Percentiles rank a stretch among this genome's conserved stretches.
These are phyloP conservation scores for Phymastichus coffea DNA, from an alignment of 1,140 invertebrate genomes.

Conservation along the genomic window DNA sequence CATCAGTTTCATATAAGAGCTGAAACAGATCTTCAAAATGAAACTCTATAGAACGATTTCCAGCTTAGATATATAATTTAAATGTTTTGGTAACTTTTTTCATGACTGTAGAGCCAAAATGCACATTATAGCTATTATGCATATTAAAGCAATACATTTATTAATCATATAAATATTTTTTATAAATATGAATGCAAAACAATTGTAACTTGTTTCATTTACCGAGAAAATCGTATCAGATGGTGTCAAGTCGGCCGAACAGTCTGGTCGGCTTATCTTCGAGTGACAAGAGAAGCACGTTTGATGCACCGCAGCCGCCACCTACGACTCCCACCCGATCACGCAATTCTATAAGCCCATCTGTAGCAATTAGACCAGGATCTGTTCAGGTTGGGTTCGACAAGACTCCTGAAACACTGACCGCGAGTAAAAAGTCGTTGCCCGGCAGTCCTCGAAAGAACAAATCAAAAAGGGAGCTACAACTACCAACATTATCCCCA, in stretches of 20 bases:
- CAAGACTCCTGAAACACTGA: constrained; percentile 45
- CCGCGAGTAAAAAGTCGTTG: constrained; percentile 31
- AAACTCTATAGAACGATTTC: too few species aligned
- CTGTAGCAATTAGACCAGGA: constrained; percentile 37
- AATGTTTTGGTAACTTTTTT: too few species aligned
- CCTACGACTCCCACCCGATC: constrained; percentile 37
- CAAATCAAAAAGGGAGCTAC: constrained; percentile 32
- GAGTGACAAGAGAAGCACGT: neutral
- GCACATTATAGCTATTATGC: too few species aligned
- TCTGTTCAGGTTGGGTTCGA: constrained; percentile 42
- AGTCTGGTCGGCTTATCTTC: neutral
- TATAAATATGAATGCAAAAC: too few species aligned
- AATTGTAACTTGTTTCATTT: too few species aligned
- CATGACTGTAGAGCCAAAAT: too few species aligned
- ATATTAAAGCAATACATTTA: too few species aligned
- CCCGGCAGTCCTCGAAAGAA: constrained; percentile 10
- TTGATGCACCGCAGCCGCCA: constrained; percentile 37
- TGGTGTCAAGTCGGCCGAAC: neutral
- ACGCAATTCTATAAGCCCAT: constrained; percentile 20
- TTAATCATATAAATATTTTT: too few species aligned
- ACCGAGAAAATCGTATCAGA: too few species aligned
- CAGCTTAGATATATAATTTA: too few species aligned
- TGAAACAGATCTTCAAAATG: too few species aligned
- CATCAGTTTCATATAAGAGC: too few species aligned
- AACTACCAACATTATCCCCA: constrained; percentile 34